A percentile compares a stretch with the other conserved stretches of the same genome.
phyloP scores from a whole-genome alignment of 2,113 vertebrate species.

The Theristicus caerulescens region DNA sequence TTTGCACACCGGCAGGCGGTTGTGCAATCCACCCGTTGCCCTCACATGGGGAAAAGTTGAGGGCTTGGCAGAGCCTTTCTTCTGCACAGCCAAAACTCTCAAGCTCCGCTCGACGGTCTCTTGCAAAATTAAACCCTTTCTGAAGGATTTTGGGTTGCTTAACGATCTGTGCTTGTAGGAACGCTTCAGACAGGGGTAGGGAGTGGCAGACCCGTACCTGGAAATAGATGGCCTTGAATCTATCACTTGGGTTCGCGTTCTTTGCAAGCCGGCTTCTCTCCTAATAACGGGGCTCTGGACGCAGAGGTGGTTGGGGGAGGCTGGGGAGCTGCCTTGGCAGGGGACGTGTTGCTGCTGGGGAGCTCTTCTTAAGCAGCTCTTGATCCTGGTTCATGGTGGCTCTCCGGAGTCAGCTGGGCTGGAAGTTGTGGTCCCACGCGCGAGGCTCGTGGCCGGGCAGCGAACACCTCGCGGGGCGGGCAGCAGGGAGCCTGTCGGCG shows the following conservation, averaged over 20 bases:
- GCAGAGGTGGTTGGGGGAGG: neutral
- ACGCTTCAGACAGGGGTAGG: fast-evolving
- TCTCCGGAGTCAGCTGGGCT: neutral
- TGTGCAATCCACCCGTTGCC: neutral
- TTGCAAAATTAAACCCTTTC: neutral
- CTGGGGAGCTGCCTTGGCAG: neutral
- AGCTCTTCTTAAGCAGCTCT: neutral
- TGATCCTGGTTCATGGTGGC: neutral
- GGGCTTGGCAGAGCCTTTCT: neutral
- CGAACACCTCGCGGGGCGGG: fast-evolving
- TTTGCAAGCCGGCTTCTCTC: neutral
- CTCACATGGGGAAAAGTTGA: neutral
- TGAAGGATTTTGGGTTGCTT: neutral
- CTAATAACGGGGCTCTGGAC: neutral
- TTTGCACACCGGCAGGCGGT: fast-evolving
- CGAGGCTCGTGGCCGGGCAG: neutral
- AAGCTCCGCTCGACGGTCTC: neutral
- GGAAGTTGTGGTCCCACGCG: fast-evolving
- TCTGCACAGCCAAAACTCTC: neutral
- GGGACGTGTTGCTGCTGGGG: neutral
- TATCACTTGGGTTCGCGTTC: neutral
- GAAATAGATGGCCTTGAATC: neutral
- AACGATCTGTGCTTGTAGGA: neutral
- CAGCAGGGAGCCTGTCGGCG: neutral
- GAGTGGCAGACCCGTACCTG: neutral